Conservation (phyloP, 2,797 vertebrate species). For the Etheostoma nigrum region DNA sequence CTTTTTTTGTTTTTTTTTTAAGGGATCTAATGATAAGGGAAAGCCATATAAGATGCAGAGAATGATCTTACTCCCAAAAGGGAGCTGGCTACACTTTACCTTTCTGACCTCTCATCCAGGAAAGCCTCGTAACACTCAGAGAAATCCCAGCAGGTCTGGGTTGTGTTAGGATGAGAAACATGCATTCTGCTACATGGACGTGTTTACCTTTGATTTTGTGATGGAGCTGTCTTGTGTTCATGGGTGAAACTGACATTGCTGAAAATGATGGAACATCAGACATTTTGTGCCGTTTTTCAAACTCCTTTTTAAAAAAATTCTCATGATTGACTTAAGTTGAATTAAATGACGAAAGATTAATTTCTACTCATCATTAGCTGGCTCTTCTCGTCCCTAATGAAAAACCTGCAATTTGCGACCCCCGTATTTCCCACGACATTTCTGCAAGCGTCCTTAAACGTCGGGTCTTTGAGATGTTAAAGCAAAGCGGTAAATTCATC, state of each 20-base stretch:
- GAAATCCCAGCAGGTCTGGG: constrained; percentile 77
- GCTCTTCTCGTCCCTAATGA: background rate
- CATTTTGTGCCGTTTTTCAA: background rate
- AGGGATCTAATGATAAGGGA: constrained; percentile 27
- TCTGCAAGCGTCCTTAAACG: background rate
- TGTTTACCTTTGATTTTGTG: constrained; percentile 69
- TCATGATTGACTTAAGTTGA: background rate
- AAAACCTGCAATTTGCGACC: background rate
- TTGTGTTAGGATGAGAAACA: constrained; percentile 73
- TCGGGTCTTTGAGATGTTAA: constrained; percentile 5
- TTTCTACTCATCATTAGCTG: background rate
- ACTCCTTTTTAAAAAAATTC: background rate
- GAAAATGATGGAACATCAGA: constrained; percentile 4
- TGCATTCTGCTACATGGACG: constrained; percentile 26
- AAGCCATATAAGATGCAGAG: constrained; percentile 52
- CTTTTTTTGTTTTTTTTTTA: constrained; percentile 17
- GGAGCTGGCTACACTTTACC: constrained; percentile 50
- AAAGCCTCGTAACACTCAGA: constrained; percentile 61
- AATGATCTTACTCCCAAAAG: constrained; percentile 34
- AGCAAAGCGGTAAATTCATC: constrained; percentile 31
- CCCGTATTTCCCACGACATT: background rate
- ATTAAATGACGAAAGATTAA: background rate
- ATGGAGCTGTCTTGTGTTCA: constrained; percentile 30
- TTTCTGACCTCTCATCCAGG: constrained; percentile 73
- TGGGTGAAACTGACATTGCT: constrained; percentile 20